Evolutionary conservation across 2,888 invertebrate species (phyloP), one percentile per base, ranked within the genome.

Genomic region (Temnothorax unifasciatus): DNA sequence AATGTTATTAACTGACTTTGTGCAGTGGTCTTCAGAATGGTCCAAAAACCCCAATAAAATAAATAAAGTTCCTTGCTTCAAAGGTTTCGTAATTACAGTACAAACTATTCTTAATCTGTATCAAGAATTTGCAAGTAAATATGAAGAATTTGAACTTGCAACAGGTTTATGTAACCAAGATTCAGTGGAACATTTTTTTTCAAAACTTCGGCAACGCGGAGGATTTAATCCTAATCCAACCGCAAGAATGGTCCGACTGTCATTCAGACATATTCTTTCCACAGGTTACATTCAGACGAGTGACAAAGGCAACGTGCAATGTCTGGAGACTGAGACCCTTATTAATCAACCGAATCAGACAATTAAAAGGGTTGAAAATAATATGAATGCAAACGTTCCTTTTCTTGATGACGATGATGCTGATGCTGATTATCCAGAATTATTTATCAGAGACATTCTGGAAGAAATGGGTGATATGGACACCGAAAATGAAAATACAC

Each of bases 241-340:
- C 18, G 64, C 41, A 41, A 64, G 38, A 64, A 64, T 64, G 64
- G 64, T 64, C 0, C 64, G 41, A 64, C 6, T 64, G 2, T 64
- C 15, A n/a, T 11, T 64, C 2, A 64, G 63, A 41, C 38, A 64
- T 41, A 64, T 64, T n/a, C 9, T 64, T 64, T 64, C 21, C 38
- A 64, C 63, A 11, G 38, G 63, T 21, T 64, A 64, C 13, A 64
- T 64, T 38, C 21, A 64, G 11, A 64, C 38, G 18, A 64, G 63
- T 11, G 63, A 64, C 3, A 64, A 64, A 38, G 63, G 63, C n/a
- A 64, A 64, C n/a, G 38, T 41, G 0, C 63, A 64, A 64, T 64
- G 38, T 64, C 6, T 1, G 11, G 38, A 64, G n/a, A 64, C 21
- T 41, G 63, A 63, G 13, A n/a, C n/a, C 8, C 38, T 64, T 4